Base-by-base conservation (phyloP, 2,797 vertebrate species). In the Merluccius polli region DNA sequence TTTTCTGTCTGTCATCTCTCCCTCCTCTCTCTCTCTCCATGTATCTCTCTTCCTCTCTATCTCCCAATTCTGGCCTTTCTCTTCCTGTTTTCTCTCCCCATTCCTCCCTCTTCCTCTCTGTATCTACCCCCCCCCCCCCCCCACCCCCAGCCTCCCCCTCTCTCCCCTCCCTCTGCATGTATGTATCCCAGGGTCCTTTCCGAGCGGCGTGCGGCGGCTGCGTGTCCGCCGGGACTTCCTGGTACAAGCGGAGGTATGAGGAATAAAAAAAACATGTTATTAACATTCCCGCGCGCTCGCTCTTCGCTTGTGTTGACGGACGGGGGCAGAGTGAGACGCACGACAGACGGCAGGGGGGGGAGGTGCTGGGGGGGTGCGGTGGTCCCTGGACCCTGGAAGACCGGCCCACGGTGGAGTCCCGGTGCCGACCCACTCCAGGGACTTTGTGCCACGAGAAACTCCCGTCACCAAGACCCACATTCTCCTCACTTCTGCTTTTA, bases 391-490 rank as follows among this genome's bases (percentile, higher is more conserved):
- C 87, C 78, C 75, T 75, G 0, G 79, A 29, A 81, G 79, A 81
- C 78, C 82, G 78, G 84, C 87, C 90, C 88, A 89, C 84, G 44
- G 85, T 88, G 91, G 87, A 87, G 84, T 48, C 31, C 76, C 82
- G 71, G 71, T 74, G 83, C 79, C 82, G 44, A 41, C 73, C 74
- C 84, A 83, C 87, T 90, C 88, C 3, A 30, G 90, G 85, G 89
- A 91, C 78, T 90, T 90, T 88, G 80, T 87, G 83, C 86, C 87
- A 91, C 93, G 92, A 93, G 90, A 93, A 90, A 89, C 91, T 94
- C 89, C 87, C 90, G 90, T 91, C 90, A 94, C 94, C 92, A 94
- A 92, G 92, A 89, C 88, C 85, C 81, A 88, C 89, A 90, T 90
- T 93, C 90, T 86, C 89, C 84, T 86, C 89, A 89, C 85, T 90